Evolutionary conservation across 2,113 vertebrate species (phyloP), one percentile per base, ranked within the genome.

Genomic region (Lethenteron camtschaticum): DNA sequence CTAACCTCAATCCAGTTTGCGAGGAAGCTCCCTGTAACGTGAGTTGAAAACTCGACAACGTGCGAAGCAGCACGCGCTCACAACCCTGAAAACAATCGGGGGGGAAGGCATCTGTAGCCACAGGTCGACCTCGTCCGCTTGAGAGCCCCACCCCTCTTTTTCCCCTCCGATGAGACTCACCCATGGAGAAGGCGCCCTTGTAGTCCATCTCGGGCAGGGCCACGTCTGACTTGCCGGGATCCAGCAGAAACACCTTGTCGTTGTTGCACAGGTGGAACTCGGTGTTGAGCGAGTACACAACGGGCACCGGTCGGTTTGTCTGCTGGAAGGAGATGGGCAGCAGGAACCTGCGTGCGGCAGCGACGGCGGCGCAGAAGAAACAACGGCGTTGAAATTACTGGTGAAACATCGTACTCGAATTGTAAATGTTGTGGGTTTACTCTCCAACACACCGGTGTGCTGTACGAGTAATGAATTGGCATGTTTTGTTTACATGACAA

Each of bases 231-330:
- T 75, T 78, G 72, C 81, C 85, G 4, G 94, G 92, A 57, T 96
- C 90, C 88, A 96, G 86, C 58, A 90, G 77, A 73, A 99, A 96
- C 11, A 99, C 85, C 75, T 96, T 99, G 73, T 99, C 90, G 0
- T 99, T 96, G 76, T 99, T 99, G 70, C 90, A 96, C 59, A 99
- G 85, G 80, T 99, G 94, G 69, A 99, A 99, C 74, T 96, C 92
- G 0, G 94, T 99, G 75, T 96, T 96, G 57, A 99, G 83, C 1
- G 90, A 96, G 76, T 96, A 96, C 10, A 99, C 90, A 0, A 99
- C 86, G 0, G 94, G 92, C 3, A 99, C 92, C 0, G 94, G 94
- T 2, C 94, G 85, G 79, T 94, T 96, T 8, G 92, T 99, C 81
- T 99, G 92, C 80, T 99, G 94, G 81, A 99, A 99, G 10, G 92